Evolutionary conservation across 2,113 vertebrate species (phyloP).

Genomic region (Varanus salvator): DNA sequence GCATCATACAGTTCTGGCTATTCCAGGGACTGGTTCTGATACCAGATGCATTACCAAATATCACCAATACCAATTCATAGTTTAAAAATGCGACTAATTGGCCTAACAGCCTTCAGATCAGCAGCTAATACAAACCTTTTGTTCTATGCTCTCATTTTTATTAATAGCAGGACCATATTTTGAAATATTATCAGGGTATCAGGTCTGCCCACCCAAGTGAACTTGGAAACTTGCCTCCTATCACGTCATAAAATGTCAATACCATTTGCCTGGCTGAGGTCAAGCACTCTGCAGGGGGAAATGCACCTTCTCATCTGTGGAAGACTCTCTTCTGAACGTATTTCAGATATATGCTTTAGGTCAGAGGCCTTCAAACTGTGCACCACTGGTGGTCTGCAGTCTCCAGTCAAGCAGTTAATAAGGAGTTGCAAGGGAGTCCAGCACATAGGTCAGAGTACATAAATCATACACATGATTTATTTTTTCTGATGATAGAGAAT

Average conservation of each 20-base stretch:
- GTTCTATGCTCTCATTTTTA: neutral
- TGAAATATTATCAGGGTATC: neutral
- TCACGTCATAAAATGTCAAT: neutral
- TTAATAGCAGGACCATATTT: neutral
- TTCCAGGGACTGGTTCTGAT: too few relatives aligned
- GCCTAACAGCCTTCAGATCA: neutral
- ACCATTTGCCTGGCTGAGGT: neutral
- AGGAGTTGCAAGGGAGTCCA: neutral
- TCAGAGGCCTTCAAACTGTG: neutral
- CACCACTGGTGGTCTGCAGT: neutral
- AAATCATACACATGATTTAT: neutral
- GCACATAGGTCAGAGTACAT: neutral
- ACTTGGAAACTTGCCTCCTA: neutral
- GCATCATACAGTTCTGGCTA: neutral
- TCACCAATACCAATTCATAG: neutral
- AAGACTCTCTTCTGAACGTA: too few relatives aligned
- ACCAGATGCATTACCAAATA: neutral
- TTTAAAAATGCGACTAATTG: neutral
- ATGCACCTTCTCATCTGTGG: too few relatives aligned
- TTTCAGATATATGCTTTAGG: too few relatives aligned
- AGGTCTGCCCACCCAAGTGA: neutral
- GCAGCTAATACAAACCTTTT: neutral
- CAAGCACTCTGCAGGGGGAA: neutral
- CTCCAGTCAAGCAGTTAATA: neutral
- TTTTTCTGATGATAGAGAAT: neutral